Evolutionary conservation across 1,140 invertebrate species (phyloP), one percentile per base, ranked within the genome.

Genomic region (Laupala kohalensis): DNA sequence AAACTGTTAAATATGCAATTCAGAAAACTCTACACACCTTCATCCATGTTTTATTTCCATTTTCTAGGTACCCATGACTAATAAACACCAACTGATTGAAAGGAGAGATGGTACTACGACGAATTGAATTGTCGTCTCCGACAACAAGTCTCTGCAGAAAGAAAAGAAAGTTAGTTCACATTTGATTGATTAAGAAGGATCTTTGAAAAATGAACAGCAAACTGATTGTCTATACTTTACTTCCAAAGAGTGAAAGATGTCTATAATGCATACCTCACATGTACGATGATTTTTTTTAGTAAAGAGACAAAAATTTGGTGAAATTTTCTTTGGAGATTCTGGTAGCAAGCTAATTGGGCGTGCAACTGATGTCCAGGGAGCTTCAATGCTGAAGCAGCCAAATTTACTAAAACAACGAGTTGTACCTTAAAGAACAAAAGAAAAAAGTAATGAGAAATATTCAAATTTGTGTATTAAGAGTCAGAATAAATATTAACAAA

Each of bases 31-130:
- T 25, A 25, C 19, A 67, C 81, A 93, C 90, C 77, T 82, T 77
- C 5, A 84, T 78, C 93, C 93, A 95, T 29, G 84, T 81, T 75
- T 90, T 89, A 72, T 89, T 84, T 5, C 92, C 92, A 64, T 89
- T 88, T 76, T 95, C 93, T 30, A 95, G 80, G 77, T 93, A 96
- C 6, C 94, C 94, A 76, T 96, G 94, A 12, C 89, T 85, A 30
- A 96, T 87, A 72, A 95, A 84, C 37, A 53, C 37, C 9, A 53
- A 19, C 9, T 9, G 37, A 91, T 84, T 74, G 87, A 82, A 19
- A 92, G 77, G 24, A 86, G 80, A 71, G 86, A 81, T 0, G 86
- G 84, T 71, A 84, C 80, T 6, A 84, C 82, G 68, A 71, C 4
- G 24, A 25, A 63, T 23, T 29, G 13, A 6, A 13, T 27, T 67